Conservation (phyloP, 2,888 invertebrate genomes). For the Pyrochroa serraticornis region DNA sequence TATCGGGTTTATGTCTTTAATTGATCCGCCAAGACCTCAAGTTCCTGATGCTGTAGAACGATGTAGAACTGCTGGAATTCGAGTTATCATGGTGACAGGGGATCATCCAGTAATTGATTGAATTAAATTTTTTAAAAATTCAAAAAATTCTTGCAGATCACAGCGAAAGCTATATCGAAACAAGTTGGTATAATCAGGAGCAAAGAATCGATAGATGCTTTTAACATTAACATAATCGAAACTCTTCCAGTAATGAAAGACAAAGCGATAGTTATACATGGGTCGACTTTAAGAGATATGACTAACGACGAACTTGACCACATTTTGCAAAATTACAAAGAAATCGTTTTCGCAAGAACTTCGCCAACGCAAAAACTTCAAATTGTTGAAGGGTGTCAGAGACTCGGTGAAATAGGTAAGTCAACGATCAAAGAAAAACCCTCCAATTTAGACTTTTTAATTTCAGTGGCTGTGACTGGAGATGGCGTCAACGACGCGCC, state of each 20-base stretch:
- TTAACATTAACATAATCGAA: slow-evolving; percentile 44
- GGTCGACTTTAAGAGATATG: slow-evolving; percentile 59
- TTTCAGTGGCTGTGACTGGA: slow-evolving; percentile 82
- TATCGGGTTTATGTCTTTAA: slow-evolving; percentile 68
- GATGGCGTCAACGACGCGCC: slow-evolving; percentile 91
- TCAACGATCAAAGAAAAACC: no score
- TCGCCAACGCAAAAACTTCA: slow-evolving; percentile 64
- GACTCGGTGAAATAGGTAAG: slow-evolving; percentile 75
- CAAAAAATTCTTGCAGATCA: slow-evolving; percentile 55
- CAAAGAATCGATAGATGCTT: slow-evolving; percentile 47
- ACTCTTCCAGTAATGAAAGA: slow-evolving; percentile 48
- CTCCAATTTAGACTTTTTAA: no score
- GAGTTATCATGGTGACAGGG: slow-evolving; percentile 81
- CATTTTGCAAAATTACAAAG: slow-evolving; percentile 63
- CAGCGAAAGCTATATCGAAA: slow-evolving; percentile 77
- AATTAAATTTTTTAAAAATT: neutral
- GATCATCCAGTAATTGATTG: slow-evolving; percentile 73
- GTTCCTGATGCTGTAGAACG: slow-evolving; percentile 71
- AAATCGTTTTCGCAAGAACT: slow-evolving; percentile 69
- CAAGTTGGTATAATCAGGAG: slow-evolving; percentile 73
- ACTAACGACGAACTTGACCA: slow-evolving; percentile 59
- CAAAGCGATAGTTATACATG: slow-evolving; percentile 64
- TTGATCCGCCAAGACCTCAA: slow-evolving; percentile 71
- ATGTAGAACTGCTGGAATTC: slow-evolving; percentile 79
- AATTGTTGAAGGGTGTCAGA: slow-evolving; percentile 82